Base-by-base conservation (phyloP, 2,888 invertebrate genomes). In the Miltochrista miniata region DNA sequence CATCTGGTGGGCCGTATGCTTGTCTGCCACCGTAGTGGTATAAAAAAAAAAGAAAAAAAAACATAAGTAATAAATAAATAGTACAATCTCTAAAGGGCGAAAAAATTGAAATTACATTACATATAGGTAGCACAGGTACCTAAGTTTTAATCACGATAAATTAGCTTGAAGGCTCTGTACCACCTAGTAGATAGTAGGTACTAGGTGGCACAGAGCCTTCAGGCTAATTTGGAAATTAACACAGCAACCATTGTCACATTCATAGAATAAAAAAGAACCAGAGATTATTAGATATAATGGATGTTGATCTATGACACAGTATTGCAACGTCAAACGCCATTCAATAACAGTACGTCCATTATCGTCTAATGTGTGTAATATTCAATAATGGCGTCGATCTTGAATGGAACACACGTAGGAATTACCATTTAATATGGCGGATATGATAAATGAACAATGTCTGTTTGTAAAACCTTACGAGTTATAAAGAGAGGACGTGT, bases 291-390 rank as follows among this genome's bases (percentile, higher is more conserved):
- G 44, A 59, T 66, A 64, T 80, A 82, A 81, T 81, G 68, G 70
- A 61, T 58, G 49, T 44, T 80, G 82, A 83, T 81, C 81, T 79
- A 70, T 77, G 79, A 76, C 79, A 74, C 70, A 61, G 45, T 61
- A 68, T 70, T 70, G 73, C 69, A 68, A 61, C 70, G 79, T 79
- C 81, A 79, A 71, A 72, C 70, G 63, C 73, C 72, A 73, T 74
- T 78, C 79, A 74, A 81, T 82, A 79, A 79, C 56, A 62, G 60
- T 61, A 62, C 68, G 64, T 65, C 59, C 62, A 66, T 70, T 67
- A 74, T 50, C 49, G 30, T 56, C 51, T 67, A 68, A 67, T 70
- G 66, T 60, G 51, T 54, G 59, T 76, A 72, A 75, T 76, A 76
- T 76, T 75, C 72, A 74, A 72, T 76, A 75, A 78, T 75, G 64